A percentile compares a stretch with the other conserved stretches of the same genome.
Conservation (phyloP, 2,113 vertebrate genomes). For the Ardeotis arabs region DNA sequence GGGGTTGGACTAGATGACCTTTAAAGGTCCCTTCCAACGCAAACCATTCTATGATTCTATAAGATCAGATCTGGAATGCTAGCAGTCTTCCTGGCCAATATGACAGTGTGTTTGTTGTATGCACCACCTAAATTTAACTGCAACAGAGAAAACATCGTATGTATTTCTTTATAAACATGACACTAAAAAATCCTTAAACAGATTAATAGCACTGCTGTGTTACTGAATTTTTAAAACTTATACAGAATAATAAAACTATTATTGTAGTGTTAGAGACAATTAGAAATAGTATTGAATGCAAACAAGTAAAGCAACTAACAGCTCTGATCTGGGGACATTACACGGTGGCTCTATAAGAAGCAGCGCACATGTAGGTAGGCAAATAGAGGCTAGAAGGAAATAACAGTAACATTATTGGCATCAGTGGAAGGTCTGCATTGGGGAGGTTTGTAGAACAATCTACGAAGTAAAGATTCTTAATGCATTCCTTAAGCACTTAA, state of each 20-base stretch:
- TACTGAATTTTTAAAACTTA: not conserved
- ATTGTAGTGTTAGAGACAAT: not conserved
- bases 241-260: not conserved
- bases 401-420: not conserved
- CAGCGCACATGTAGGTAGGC: not conserved
- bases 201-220: not conserved
- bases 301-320: not conserved
- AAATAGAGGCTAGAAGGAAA: not conserved
- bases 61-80: not conserved
- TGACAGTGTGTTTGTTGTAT: not conserved
- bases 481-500: not conserved
- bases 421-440: not conserved
- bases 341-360: not conserved
- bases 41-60: no score
- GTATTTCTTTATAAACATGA: not conserved
- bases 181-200: not conserved
- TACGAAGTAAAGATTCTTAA: not conserved
- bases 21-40: no score
- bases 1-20: no score
- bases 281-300: not conserved
- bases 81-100: not conserved
- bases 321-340: not conserved
- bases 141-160: not conserved
- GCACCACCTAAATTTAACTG: not conserved
- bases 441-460: not conserved